Base-by-base conservation (phyloP, 2,113 vertebrate species). In the Mystacornis crossleyi region DNA sequence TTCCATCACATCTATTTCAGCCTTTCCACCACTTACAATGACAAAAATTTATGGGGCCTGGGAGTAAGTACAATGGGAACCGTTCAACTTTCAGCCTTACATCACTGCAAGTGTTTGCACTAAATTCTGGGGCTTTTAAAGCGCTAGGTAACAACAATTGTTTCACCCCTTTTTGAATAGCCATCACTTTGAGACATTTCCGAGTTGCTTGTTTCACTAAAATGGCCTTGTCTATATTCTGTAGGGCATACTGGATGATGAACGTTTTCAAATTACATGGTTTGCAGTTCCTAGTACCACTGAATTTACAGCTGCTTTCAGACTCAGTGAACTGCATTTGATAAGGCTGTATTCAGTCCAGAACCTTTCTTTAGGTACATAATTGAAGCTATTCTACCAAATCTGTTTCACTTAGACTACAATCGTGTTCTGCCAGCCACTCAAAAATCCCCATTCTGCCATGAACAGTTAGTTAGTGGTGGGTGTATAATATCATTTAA, bases 241-340 rank as follows among this genome's bases (percentile, higher is more conserved):
- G 64, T 85, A 96, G 94, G 89, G 86, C 71, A 50, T 96, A 80
- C 50, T 93, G 85, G 62, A 94, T 96, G 93, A 97, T 80, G 95
- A 98, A 96, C 85, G 95, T 95, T 98, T 98, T 97, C 96, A 98
- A 97, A 98, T 98, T 98, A 97, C 86, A 97, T 90, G 96, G 79
- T 95, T 95, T 95, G 78, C 91, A 96, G 78, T 96, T 96, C 85
- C 86, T 96, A 71, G 88, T 98, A 97, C 81, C 89, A 81, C 75
- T 96, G 91, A 97, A 97, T 98, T 98, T 97, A 94, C 55, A 97
- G 67, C 88, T 97, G 93, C 80, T 98, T 97, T 97, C 96, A 96
- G 86, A 97, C 11, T 87, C 97, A 96, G 36, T 96, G 96, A 97
- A 91, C 95, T 98, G 91, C 50, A 86, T 96, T 97, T 97, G 95